Percentiles rank a stretch among this genome's conserved stretches.
Evolutionary conservation across 2,888 invertebrate genomes (phyloP).

Genomic region (Cremastinae sp.): DNA sequence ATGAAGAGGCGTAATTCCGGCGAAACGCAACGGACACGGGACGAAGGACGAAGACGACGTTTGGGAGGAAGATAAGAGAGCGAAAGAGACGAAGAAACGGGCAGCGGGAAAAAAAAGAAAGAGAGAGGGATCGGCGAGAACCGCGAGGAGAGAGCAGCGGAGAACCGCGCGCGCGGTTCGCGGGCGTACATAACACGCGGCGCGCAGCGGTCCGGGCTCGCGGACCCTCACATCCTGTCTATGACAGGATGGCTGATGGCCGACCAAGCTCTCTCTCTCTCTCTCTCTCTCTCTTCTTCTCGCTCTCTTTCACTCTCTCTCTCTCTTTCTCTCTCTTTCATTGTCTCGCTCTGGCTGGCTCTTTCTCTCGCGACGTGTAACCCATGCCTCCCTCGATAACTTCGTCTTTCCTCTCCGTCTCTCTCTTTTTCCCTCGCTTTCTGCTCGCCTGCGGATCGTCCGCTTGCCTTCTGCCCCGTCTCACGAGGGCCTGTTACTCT

Average conservation of each 20-base stretch:
- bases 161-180: conserved; percentile 35
- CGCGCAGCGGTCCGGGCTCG: conserved; percentile 69
- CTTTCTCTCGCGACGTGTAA: conserved; percentile 30
- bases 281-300: conserved; percentile 10
- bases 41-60: conserved; percentile 51
- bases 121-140: conserved; percentile 29
- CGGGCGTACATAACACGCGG: conserved; percentile 51
- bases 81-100: background rate
- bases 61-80: conserved; percentile 26
- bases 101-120: background rate
- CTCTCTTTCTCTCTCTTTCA: conserved; percentile 58
- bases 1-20: conserved; percentile 62
- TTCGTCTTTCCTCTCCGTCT: conserved; percentile 41
- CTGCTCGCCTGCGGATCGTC: conserved; percentile 43
- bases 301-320: conserved; percentile 26
- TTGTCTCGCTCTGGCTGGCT: conserved; percentile 8
- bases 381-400: conserved; percentile 55
- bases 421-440: conserved; percentile 30
- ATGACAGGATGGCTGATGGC: conserved; percentile 78
- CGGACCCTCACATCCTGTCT: conserved; percentile 80
- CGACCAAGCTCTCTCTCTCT: conserved; percentile 65
- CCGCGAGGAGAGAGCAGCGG: conserved; percentile 34
- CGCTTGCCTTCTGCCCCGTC: conserved; percentile 65
- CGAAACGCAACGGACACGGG: conserved; percentile 53
- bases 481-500: conserved; percentile 76